A percentile compares a stretch with the other conserved stretches of the same genome.
phyloP scores from a whole-genome alignment of 2,113 vertebrate genomes.

The Todiramphus chloris region DNA sequence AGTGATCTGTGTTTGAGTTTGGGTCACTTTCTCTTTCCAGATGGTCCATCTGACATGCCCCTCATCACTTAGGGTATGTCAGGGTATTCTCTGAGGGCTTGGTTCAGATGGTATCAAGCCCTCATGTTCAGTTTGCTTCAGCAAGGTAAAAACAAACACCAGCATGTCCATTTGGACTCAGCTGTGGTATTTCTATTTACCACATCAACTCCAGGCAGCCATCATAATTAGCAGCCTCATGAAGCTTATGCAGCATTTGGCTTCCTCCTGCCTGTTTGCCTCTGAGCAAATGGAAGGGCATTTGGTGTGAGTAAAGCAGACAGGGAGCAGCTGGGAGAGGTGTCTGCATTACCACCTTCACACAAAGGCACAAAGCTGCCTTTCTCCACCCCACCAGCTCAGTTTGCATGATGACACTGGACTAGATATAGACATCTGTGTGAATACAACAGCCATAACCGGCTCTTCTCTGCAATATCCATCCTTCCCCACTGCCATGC shows the following conservation, averaged over 20 bases:
- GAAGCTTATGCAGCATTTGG: slow-evolving; percentile 71
- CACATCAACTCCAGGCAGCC: slow-evolving; percentile 30
- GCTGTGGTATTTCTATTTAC: slow-evolving; percentile 53
- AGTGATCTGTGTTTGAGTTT: background rate
- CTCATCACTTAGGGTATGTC: background rate
- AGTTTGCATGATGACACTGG: background rate
- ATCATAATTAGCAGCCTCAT: slow-evolving; percentile 62
- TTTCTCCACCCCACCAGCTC: slow-evolving; percentile 1
- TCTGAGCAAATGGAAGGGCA: slow-evolving; percentile 70
- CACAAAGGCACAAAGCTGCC: background rate
- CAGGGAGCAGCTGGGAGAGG: slow-evolving; percentile 37
- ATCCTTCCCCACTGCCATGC: background rate
- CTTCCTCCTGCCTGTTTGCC: slow-evolving; percentile 54
- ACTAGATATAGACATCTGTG: background rate
- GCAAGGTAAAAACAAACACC: slow-evolving; percentile 40
- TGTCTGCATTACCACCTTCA: slow-evolving; percentile 47
- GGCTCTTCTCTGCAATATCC: background rate
- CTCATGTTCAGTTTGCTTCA: slow-evolving; percentile 24
- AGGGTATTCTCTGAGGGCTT: background rate
- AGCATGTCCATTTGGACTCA: slow-evolving; percentile 54
- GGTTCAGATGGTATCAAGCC: slow-evolving; percentile 29
- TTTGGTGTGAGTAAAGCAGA: slow-evolving; percentile 42
- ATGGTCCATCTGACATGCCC: background rate
- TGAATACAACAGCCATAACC: background rate
- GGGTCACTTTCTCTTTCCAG: background rate